A percentile compares a stretch with the other conserved stretches of the same genome.
Evolutionary conservation across 2,888 invertebrate genomes (phyloP).

Genomic region (Pasiphila rectangulata): DNA sequence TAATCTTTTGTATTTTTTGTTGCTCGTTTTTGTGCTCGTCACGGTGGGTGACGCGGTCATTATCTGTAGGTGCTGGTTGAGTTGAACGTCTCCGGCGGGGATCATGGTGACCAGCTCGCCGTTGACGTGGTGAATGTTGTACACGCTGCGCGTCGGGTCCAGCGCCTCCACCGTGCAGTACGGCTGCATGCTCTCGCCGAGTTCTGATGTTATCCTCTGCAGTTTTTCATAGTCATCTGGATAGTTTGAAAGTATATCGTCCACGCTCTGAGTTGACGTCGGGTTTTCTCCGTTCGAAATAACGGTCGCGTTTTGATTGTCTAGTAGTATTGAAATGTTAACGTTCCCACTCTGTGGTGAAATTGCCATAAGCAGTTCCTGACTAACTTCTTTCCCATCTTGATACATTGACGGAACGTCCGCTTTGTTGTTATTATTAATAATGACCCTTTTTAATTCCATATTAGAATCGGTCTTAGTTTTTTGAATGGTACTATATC

Average conservation of each 20-base stretch:
- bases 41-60: constrained; percentile 82
- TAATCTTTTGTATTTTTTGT: constrained; percentile 87
- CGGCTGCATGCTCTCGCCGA: constrained; percentile 88
- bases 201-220: constrained; percentile 90
- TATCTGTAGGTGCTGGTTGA: constrained; percentile 77
- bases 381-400: constrained; percentile 61
- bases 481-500: constrained; percentile 81
- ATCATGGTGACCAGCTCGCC: constrained; percentile 74
- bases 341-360: constrained; percentile 65
- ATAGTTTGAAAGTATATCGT: constrained; percentile 84
- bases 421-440: constrained; percentile 73
- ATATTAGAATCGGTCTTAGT: constrained; percentile 64
- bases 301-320: constrained; percentile 67
- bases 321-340: constrained; percentile 74
- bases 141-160: constrained; percentile 76
- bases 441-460: constrained; percentile 66
- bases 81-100: constrained; percentile 68
- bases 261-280: constrained; percentile 83
- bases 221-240: constrained; percentile 92
- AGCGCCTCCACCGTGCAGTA: constrained; percentile 82
- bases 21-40: constrained; percentile 82
- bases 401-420: constrained; percentile 81
- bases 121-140: constrained; percentile 77
- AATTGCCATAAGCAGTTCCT: constrained; percentile 67
- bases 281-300: constrained; percentile 76